phyloP scores from a whole-genome alignment of 2,113 vertebrate genomes.

The Phrynosoma platyrhinos region DNA sequence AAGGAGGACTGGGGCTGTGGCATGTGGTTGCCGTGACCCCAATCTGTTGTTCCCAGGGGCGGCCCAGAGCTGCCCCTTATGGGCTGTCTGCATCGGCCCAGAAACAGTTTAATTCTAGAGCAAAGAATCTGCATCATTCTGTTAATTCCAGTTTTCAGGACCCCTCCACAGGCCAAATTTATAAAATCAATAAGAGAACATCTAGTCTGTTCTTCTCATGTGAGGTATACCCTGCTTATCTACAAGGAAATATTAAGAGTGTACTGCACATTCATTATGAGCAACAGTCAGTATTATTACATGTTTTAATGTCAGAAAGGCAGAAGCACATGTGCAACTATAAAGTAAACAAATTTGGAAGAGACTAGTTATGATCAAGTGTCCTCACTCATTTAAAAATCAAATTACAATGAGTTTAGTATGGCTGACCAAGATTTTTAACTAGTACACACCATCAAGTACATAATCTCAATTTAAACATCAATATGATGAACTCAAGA shows the following conservation, averaged over 20 bases:
- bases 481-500: constrained; percentile 22
- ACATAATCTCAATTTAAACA: constrained; percentile 2
- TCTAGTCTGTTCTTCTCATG: fast-evolving
- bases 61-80: too few species aligned
- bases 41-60: too few species aligned
- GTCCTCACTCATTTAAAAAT: not conserved
- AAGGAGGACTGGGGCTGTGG: too few species aligned
- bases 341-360: not conserved
- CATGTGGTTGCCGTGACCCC: too few species aligned
- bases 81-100: not conserved
- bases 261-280: not conserved
- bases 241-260: constrained; percentile 20
- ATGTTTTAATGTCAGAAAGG: constrained; percentile 10
- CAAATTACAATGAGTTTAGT: not conserved
- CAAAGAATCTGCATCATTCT: not conserved
- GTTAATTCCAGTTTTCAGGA: not conserved
- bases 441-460: not conserved
- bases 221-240: constrained; percentile 16
- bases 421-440: not conserved
- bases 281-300: not conserved
- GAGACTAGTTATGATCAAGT: not conserved
- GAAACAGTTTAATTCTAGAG: not conserved
- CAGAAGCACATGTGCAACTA: not conserved
- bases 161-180: not conserved
- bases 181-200: constrained; percentile 26